Evolutionary conservation across 2,888 invertebrate genomes (phyloP).

Genomic region (Drosophila formosana): DNA sequence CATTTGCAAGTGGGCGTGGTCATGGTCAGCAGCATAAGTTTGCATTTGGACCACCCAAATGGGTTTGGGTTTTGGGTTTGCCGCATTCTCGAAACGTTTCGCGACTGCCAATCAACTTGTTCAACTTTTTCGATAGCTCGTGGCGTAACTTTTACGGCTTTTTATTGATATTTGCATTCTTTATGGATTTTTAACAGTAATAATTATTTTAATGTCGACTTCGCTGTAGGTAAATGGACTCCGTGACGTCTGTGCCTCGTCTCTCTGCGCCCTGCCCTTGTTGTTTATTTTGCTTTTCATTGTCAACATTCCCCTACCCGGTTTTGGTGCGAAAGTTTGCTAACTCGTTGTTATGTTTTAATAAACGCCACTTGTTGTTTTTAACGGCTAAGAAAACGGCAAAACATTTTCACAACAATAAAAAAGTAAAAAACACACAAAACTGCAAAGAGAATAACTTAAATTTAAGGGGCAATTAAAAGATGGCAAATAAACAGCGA

Average conservation of each 20-base stretch:
- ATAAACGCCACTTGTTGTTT: constrained; percentile 32
- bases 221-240: constrained; percentile 76
- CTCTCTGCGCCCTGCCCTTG: not conserved
- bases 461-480: constrained; percentile 32
- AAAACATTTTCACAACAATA: constrained; percentile 8
- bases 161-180: constrained; percentile 66
- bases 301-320: constrained; percentile 22
- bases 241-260: constrained; percentile 45
- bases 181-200: constrained; percentile 78
- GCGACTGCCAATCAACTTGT: constrained; percentile 65
- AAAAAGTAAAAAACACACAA: not conserved
- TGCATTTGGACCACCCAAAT: constrained; percentile 45
- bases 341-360: constrained; percentile 39
- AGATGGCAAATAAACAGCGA: not conserved
- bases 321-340: constrained; percentile 29
- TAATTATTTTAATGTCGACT: constrained; percentile 73
- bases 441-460: constrained; percentile 11
- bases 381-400: constrained; percentile 13
- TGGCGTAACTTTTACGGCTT: constrained; percentile 61
- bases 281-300: constrained; percentile 42
- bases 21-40: not conserved
- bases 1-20: constrained; percentile 13
- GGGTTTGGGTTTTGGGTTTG: not conserved
- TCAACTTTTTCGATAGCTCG: constrained; percentile 36
- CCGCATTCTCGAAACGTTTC: constrained; percentile 37